Evolutionary conservation across 2,888 invertebrate genomes (phyloP), one percentile per base, ranked within the genome.

Genomic region (Caenorhabditis sinica): DNA sequence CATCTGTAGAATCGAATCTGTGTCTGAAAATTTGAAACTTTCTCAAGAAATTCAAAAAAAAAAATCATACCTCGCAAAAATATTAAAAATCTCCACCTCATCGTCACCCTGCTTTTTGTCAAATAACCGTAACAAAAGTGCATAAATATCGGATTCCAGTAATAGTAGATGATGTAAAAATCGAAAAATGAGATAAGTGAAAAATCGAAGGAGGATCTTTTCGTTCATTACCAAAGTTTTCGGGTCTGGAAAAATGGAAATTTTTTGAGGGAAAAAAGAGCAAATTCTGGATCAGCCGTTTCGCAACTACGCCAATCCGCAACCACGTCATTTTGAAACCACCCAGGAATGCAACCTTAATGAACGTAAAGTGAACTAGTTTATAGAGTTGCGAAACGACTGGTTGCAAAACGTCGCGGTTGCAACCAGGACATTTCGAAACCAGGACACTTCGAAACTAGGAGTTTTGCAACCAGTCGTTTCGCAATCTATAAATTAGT

Each of bases 51-150:
- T 15, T 45, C 13, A 13, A 53, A 53, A 23, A 23, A 20, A 4
- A 23, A 53, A 53, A 28, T 23, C n/a, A 30, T 28, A 87, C 87
- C 86, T 86, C 25, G 84, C 73, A 66, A 87, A 73, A 81, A 87
- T 83, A 20, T 82, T 84, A 36, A 86, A 74, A 28, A 85, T 33
- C 45, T 87, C 87, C 2, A 84, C 80, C 51, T 80, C 75, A 58
- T 75, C 68, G 4, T 76, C 43, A 5, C 9, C 36, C 0, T 63
- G 60, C 20, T 69, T 23, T 51, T 72, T 77, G 30, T 82, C 82
- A 25, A 81, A 74, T 68, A 84, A 53, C 58, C 80, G 63, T 23
- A 80, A 20, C 17, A 84, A 1, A 11, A 84, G 43, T 11, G 80
- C 80, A 66, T 84, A 84, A 13, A 84, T 63, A 68, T 84, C 80